Evolutionary conservation across 2,888 invertebrate genomes (phyloP).

Genomic region (Epinotia demarniana): DNA sequence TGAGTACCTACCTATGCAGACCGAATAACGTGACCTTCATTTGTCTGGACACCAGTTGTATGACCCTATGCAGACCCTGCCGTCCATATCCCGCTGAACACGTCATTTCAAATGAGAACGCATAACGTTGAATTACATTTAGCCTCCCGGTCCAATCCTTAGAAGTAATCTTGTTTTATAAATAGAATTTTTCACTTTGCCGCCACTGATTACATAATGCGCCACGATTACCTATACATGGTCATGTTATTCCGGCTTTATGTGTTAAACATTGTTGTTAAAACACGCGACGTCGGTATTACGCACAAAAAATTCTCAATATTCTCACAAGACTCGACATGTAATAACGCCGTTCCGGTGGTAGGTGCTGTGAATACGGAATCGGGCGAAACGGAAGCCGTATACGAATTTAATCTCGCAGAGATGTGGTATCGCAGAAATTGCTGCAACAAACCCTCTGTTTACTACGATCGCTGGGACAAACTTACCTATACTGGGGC

Average conservation of each 20-base stretch:
- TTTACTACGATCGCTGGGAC: constrained; percentile 66
- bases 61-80: too few species aligned
- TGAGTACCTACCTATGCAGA: too few species aligned
- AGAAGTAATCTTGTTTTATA: neutral
- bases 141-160: neutral
- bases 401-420: constrained; percentile 83
- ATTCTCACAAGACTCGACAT: constrained; percentile 49
- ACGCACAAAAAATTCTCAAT: constrained; percentile 14
- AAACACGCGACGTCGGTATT: neutral
- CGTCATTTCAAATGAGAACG: too few species aligned
- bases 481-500: constrained; percentile 46
- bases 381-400: constrained; percentile 72
- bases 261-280: neutral
- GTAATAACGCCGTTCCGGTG: constrained; percentile 56
- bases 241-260: neutral
- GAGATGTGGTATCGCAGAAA: constrained; percentile 80
- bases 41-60: too few species aligned
- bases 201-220: neutral
- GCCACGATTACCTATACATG: neutral
- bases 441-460: constrained; percentile 75
- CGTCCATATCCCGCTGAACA: too few species aligned
- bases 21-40: too few species aligned
- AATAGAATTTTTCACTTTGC: neutral
- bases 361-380: constrained; percentile 72
- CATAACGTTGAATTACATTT: too few species aligned